These are phyloP conservation scores for Nautilus pompilius DNA, from an alignment of 1,140 invertebrate species.

Conservation along the genomic window DNA sequence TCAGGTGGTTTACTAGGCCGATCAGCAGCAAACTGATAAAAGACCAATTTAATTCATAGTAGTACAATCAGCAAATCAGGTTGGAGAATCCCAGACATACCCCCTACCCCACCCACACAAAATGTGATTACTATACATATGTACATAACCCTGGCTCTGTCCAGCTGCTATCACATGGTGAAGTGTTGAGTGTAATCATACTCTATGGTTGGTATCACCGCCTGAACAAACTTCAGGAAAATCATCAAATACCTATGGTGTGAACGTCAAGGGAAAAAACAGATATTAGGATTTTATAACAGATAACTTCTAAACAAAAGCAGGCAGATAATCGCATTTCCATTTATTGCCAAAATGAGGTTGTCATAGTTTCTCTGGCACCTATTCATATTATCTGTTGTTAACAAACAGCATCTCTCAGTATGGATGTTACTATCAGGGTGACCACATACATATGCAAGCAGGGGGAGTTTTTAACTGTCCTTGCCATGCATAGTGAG, in stretches of 20 bases:
- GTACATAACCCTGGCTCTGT: not conserved
- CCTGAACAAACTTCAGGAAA: constrained; percentile 97
- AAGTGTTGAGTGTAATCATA: constrained; percentile 99
- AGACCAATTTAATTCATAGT: too few relatives aligned
- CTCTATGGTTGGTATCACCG: constrained; percentile 98
- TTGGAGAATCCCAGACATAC: too few relatives aligned
- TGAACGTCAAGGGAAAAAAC: constrained; percentile 24
- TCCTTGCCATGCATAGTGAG: too few relatives aligned
- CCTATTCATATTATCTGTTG: too few relatives aligned
- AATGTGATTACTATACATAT: not conserved
- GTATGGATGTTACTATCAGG: too few relatives aligned
- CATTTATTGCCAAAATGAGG: not conserved
- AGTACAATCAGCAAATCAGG: too few relatives aligned
- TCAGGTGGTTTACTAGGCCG: too few relatives aligned
- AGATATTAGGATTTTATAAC: not conserved
- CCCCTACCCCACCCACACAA: too few relatives aligned
- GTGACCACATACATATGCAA: too few relatives aligned
- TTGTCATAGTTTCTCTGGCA: not conserved
- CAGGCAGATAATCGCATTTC: not conserved
- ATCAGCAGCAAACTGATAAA: too few relatives aligned
- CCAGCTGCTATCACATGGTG: constrained; percentile 70
- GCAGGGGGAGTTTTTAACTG: too few relatives aligned
- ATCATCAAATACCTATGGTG: constrained; percentile 88
- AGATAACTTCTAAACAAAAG: not conserved
- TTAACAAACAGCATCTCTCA: too few relatives aligned